Evolutionary conservation across 2,113 vertebrate genomes (phyloP).

Genomic region (Phylloscopus whistleri): DNA sequence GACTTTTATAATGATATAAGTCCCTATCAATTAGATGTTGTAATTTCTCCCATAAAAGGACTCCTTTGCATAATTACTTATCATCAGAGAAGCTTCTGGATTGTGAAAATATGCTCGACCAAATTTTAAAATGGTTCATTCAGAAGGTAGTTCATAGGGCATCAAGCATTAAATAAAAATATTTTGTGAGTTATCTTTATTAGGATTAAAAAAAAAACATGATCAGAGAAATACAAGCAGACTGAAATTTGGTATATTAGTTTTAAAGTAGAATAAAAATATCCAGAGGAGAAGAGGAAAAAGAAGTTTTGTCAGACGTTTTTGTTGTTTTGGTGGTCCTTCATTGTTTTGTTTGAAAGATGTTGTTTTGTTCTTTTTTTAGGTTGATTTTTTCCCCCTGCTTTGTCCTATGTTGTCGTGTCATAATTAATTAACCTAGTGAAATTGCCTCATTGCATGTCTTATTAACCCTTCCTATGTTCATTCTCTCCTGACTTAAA

Average conservation of each 20-base stretch:
- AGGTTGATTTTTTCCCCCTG: not conserved
- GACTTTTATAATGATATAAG: not conserved
- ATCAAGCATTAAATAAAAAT: not conserved
- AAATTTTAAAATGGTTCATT: not conserved
- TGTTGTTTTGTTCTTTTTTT: not conserved
- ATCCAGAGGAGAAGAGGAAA: not conserved
- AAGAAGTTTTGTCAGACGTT: not conserved
- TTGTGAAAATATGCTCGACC: not conserved
- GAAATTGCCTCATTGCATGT: slow-evolving; percentile 71
- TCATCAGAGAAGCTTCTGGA: not conserved
- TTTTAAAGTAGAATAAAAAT: slow-evolving; percentile 30
- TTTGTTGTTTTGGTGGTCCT: not conserved
- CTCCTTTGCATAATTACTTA: not conserved
- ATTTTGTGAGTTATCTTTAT: not conserved
- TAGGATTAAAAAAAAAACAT: not conserved
- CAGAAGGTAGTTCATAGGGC: not conserved
- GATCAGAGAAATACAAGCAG: not conserved
- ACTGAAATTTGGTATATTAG: not conserved
- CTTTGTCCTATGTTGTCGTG: slow-evolving; percentile 46
- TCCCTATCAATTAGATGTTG: not conserved
- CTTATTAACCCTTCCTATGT: slow-evolving; percentile 83
- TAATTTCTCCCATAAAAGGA: not conserved
- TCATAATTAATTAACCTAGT: slow-evolving; percentile 71
- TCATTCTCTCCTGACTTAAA: slow-evolving; percentile 86
- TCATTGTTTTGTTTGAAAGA: not conserved